phyloP scores from a whole-genome alignment of 2,797 vertebrate genomes.

The Acropternis orthonyx region DNA sequence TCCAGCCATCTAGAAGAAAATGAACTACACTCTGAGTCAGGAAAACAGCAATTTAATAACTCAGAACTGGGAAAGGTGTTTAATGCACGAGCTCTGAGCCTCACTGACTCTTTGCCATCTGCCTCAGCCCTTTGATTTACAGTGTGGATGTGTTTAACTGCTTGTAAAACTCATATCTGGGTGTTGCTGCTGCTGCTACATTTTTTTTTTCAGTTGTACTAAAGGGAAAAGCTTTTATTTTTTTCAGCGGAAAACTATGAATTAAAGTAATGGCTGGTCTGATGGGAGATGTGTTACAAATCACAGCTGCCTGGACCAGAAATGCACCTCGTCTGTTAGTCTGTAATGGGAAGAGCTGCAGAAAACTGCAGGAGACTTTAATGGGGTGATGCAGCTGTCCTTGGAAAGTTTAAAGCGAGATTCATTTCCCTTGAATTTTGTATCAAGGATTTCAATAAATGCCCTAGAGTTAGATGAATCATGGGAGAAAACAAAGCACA shows the following conservation, averaged over 20 bases:
- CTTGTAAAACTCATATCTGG: not conserved
- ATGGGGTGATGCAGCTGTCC: not conserved
- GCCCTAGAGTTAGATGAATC: conserved; percentile 41
- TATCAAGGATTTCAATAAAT: conserved; percentile 25
- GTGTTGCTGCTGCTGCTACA: not conserved
- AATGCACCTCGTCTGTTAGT: not conserved
- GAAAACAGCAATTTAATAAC: not conserved
- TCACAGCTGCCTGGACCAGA: not conserved
- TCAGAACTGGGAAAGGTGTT: not conserved
- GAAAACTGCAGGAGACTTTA: not conserved
- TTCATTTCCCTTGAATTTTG: not conserved
- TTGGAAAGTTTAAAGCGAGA: not conserved
- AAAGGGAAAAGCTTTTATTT: not conserved
- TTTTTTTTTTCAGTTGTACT: not conserved
- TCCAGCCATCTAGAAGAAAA: not conserved
- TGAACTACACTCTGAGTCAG: not conserved
- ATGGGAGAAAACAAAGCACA: not conserved
- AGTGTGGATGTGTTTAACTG: not conserved
- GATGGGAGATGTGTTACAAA: not conserved
- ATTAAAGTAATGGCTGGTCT: not conserved
- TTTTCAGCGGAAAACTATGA: not conserved
- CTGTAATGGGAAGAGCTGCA: not conserved
- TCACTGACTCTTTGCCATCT: not conserved
- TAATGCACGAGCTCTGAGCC: not conserved
- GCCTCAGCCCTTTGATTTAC: not conserved